Conservation (phyloP, 2,797 vertebrate species). For the Gallinago solitaria region DNA sequence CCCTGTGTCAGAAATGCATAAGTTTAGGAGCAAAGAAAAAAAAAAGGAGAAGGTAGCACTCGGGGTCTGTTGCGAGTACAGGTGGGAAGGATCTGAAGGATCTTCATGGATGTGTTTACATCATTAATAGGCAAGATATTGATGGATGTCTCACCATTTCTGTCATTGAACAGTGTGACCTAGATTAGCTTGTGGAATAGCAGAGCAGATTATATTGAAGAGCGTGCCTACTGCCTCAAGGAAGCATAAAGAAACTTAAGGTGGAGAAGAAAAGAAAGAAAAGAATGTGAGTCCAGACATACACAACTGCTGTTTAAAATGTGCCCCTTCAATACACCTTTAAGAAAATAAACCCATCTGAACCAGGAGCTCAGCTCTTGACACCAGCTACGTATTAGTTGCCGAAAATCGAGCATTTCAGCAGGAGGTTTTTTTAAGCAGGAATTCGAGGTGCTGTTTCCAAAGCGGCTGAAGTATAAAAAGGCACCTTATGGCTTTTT, state of each 20-base stretch:
- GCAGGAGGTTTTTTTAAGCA: neutral
- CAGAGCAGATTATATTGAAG: neutral
- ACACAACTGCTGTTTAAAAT: neutral
- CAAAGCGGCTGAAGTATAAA: neutral
- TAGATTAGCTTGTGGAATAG: neutral
- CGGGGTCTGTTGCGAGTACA: neutral
- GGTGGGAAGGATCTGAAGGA: neutral
- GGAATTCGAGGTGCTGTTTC: neutral
- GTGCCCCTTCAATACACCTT: neutral
- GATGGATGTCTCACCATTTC: neutral
- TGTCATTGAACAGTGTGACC: neutral
- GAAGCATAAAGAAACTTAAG: neutral
- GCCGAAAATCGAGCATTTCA: neutral
- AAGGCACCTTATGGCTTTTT: neutral
- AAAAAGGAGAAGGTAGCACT: neutral
- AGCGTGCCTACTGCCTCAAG: neutral
- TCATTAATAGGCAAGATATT: neutral
- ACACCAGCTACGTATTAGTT: accelerated
- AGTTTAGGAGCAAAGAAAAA: neutral
- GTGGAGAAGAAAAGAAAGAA: neutral
- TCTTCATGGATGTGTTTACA: neutral
- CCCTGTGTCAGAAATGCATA: neutral
- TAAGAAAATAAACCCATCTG: neutral
- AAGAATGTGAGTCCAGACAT: neutral
- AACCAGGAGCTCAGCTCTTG: neutral